phyloP scores from a whole-genome alignment of 2,888 invertebrate species.

The Nudaria mundana region DNA sequence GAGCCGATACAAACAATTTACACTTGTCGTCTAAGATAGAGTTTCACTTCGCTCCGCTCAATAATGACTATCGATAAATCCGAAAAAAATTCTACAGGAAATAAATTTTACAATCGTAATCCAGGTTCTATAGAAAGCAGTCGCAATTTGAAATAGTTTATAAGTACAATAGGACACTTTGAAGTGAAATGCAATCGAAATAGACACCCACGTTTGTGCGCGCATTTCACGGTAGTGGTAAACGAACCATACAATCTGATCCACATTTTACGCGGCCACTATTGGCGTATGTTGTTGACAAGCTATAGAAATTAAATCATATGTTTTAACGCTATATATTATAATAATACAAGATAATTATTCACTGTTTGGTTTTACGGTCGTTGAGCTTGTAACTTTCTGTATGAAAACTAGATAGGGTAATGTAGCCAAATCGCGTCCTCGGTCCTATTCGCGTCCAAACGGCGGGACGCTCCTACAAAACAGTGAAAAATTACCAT shows the following conservation, averaged over 20 bases:
- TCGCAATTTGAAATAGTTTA: too few relatives aligned
- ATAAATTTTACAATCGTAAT: too few relatives aligned
- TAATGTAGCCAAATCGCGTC: too few relatives aligned
- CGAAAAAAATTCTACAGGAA: too few relatives aligned
- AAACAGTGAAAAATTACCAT: too few relatives aligned
- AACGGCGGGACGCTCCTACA: too few relatives aligned
- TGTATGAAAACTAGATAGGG: conserved; percentile 19
- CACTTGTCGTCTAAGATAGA: too few relatives aligned
- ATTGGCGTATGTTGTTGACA: conserved; percentile 31
- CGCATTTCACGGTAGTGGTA: conserved; percentile 21
- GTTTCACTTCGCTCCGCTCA: too few relatives aligned
- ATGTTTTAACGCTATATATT: conserved; percentile 25
- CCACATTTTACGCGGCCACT: conserved; percentile 58
- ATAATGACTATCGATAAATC: too few relatives aligned
- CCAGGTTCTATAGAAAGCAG: too few relatives aligned
- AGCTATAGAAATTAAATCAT: conserved; percentile 33
- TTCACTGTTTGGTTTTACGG: conserved; percentile 18
- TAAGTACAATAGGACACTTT: conserved; percentile 28
- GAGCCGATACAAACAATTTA: too few relatives aligned
- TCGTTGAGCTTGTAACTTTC: conserved; percentile 19
- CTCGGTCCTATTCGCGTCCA: too few relatives aligned
- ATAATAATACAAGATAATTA: conserved; percentile 17
- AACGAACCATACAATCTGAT: conserved; percentile 54
- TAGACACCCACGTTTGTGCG: conserved; percentile 26
- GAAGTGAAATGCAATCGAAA: conserved; percentile 26